phyloP scores from a whole-genome alignment of 2,888 invertebrate genomes.

The Scrobipalpa costella region DNA sequence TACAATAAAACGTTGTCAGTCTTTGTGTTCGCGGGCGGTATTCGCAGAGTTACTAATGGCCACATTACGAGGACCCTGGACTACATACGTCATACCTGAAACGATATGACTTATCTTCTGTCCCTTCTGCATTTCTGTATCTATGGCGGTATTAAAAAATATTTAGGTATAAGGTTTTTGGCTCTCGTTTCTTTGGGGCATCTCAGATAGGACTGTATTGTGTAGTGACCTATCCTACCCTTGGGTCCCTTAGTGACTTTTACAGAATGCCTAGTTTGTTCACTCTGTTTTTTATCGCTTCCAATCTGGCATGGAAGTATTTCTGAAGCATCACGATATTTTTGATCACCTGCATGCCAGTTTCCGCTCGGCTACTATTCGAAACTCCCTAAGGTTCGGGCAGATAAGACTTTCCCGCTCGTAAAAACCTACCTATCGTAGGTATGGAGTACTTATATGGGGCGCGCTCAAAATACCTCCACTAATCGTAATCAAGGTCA shows the following conservation, averaged over 20 bases:
- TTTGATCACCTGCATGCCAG: neutral
- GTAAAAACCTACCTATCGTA: conserved; percentile 14
- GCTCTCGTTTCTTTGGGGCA: no score
- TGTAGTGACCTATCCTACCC: no score
- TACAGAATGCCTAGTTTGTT: no score
- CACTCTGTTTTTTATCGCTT: no score
- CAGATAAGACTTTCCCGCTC: conserved; percentile 26
- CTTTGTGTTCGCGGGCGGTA: conserved; percentile 67
- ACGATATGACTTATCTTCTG: conserved; percentile 9
- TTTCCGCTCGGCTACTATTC: conserved; percentile 6
- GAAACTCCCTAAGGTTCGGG: neutral
- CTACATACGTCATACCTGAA: conserved; percentile 51
- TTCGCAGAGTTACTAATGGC: conserved; percentile 75
- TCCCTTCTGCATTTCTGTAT: neutral
- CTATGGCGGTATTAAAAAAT: neutral
- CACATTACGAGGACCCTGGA: conserved; percentile 59
- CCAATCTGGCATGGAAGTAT: neutral
- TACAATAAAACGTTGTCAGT: conserved; percentile 68
- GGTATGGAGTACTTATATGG: neutral
- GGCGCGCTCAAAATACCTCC: neutral
- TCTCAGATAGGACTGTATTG: no score
- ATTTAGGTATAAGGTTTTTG: no score
- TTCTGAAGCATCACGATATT: neutral
- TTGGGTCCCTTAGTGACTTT: no score
- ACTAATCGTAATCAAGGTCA: conserved; percentile 34